phyloP scores from a whole-genome alignment of 2,797 vertebrate species.

The Crenuchus spilurus region DNA sequence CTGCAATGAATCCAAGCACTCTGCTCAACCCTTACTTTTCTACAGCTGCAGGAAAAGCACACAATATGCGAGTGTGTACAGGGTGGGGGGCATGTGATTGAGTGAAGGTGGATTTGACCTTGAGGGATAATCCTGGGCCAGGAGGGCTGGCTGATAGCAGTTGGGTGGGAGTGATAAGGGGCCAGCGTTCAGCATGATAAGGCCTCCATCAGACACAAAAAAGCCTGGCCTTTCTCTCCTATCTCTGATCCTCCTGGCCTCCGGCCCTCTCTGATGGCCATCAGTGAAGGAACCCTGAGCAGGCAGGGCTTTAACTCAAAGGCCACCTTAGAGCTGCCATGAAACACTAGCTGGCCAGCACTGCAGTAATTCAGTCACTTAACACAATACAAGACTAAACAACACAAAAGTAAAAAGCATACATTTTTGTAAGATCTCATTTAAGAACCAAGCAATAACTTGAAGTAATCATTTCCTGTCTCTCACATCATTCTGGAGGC shows the following conservation, averaged over 20 bases:
- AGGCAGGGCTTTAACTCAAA: conserved; percentile 47
- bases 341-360: conserved; percentile 1
- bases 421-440: too few relatives aligned
- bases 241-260: conserved; percentile 55
- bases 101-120: conserved; percentile 78
- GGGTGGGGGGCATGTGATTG: conserved; percentile 71
- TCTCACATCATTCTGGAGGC: too few relatives aligned
- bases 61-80: conserved; percentile 19
- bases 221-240: conserved; percentile 49
- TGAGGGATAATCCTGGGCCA: conserved; percentile 78
- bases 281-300: conserved; percentile 34
- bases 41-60: conserved; percentile 8
- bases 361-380: conserved; percentile 52
- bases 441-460: too few relatives aligned
- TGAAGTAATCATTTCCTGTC: too few relatives aligned
- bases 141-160: conserved; percentile 63
- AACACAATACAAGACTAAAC: too few relatives aligned
- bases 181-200: conserved; percentile 70
- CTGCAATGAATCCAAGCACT: neutral
- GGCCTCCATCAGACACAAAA: conserved; percentile 74
- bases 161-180: conserved; percentile 74
- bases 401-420: too few relatives aligned
- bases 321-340: conserved; percentile 25
- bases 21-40: conserved; percentile 25
- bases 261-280: conserved; percentile 43